Percentiles rank a stretch among this genome's conserved stretches.
Evolutionary conservation across 2,888 invertebrate species (phyloP).

Genomic region (Prosopocoilus inquinatus): DNA sequence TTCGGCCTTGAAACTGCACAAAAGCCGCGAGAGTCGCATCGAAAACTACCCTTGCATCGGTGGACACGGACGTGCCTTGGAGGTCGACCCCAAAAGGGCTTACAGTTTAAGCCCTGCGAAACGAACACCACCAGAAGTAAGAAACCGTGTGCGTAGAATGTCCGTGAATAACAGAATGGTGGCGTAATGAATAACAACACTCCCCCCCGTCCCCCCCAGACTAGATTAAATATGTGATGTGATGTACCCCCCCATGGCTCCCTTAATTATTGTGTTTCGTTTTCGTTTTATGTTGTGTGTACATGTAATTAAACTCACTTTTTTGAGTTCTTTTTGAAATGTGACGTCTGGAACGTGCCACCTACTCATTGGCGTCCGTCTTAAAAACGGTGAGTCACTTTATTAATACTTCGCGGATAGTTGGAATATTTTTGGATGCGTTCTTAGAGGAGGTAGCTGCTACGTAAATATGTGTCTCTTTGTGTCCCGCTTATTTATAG

Average conservation of each 20-base stretch:
- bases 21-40: constrained; percentile 39
- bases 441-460: too few species aligned
- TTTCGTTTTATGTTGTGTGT: constrained; percentile 1
- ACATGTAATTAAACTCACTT: constrained; percentile 1
- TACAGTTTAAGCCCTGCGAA: constrained; percentile 17
- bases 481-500: too few species aligned
- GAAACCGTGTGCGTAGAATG: constrained; percentile 28
- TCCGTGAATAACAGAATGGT: constrained; percentile 28
- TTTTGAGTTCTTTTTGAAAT: neutral
- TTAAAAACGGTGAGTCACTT: constrained; percentile 5
- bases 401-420: neutral
- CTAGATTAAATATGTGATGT: neutral
- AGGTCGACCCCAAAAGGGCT: constrained; percentile 18
- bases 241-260: neutral
- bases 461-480: too few species aligned
- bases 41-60: constrained; percentile 39
- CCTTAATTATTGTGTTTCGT: constrained; percentile 1
- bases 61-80: constrained; percentile 31
- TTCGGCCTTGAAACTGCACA: constrained; percentile 57
- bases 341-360: neutral
- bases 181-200: constrained; percentile 20
- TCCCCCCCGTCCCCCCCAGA: too few species aligned
- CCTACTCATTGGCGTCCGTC: constrained; percentile 7
- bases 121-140: constrained; percentile 25
- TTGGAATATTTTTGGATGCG: neutral